These are phyloP conservation scores for Pteromalus puparum DNA, from an alignment of 1,140 invertebrate genomes.

Conservation along the genomic window DNA sequence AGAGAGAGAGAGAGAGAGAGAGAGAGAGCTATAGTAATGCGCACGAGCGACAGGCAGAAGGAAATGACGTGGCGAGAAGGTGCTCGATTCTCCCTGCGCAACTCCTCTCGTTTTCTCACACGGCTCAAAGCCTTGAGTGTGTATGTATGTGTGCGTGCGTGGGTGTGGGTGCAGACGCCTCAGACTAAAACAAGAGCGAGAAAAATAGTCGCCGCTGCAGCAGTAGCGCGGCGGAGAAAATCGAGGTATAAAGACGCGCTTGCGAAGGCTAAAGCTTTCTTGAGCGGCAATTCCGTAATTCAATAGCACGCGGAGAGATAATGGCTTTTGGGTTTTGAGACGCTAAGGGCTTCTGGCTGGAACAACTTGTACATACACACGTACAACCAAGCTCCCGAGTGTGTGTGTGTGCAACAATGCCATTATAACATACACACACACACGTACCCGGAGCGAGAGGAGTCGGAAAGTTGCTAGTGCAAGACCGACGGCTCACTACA, in stretches of 20 bases:
- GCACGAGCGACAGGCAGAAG: background rate
- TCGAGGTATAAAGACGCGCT: constrained; percentile 1
- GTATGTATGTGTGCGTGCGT: background rate
- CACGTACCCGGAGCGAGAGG: no score
- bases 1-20: no score
- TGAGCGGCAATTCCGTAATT: background rate
- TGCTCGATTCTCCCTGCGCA: background rate
- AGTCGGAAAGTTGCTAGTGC: background rate
- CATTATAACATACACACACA: background rate
- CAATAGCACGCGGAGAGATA: constrained; percentile 9
- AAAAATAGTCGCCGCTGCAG: background rate
- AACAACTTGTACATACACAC: background rate
- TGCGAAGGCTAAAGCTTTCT: background rate
- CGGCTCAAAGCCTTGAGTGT: background rate
- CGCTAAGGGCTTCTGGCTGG: background rate
- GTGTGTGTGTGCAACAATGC: background rate
- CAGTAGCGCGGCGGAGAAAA: background rate
- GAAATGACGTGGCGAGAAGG: constrained; percentile 2
- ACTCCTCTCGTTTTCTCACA: background rate
- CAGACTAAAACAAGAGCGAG: background rate
- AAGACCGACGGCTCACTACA: background rate
- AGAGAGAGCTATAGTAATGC: background rate
- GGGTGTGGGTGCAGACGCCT: background rate
- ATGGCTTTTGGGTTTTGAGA: constrained; percentile 13
- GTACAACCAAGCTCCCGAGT: background rate